These are phyloP conservation scores for Enteromius viviparus DNA, from an alignment of 2,797 vertebrate genomes.

Conservation along the genomic window DNA sequence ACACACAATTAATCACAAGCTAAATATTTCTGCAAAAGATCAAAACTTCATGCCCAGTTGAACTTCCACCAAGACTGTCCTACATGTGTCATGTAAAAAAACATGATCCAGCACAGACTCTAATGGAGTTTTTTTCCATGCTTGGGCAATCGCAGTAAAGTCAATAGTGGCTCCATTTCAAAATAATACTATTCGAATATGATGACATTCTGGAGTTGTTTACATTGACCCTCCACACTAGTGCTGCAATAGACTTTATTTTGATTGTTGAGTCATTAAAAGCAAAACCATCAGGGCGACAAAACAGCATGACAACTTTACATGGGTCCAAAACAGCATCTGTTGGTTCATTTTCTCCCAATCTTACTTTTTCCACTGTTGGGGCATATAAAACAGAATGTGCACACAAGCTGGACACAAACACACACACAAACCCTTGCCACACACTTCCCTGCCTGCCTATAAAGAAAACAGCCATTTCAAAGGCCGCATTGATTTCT, in stretches of 20 bases:
- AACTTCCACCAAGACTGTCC: constrained; percentile 18
- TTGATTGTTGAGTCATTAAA: constrained; percentile 66
- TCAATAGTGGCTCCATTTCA: constrained; percentile 12
- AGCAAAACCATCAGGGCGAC: constrained; percentile 65
- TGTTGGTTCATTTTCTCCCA: constrained; percentile 67
- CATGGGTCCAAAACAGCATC: constrained; percentile 62
- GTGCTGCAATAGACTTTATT: constrained; percentile 52
- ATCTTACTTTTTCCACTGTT: constrained; percentile 69
- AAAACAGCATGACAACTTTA: constrained; percentile 66
- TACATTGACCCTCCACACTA: constrained; percentile 47
- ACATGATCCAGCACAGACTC: constrained; percentile 2
- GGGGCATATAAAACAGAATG: constrained; percentile 67
- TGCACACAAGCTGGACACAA: constrained; percentile 56
- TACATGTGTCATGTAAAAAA: constrained; percentile 9
- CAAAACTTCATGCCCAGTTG: constrained; percentile 35
- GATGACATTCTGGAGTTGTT: constrained; percentile 30
- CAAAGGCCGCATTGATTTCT: constrained; percentile 80
- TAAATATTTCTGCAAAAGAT: constrained; percentile 51
- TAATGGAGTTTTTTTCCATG: constrained; percentile 3
- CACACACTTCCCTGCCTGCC: constrained; percentile 76
- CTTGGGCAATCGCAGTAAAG: no score
- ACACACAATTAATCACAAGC: constrained; percentile 51
- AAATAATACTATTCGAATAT: constrained; percentile 1
- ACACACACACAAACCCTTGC: constrained; percentile 64
- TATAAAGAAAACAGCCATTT: constrained; percentile 78